phyloP scores from a whole-genome alignment of 2,113 vertebrate species.

The Pteropus alecto region DNA sequence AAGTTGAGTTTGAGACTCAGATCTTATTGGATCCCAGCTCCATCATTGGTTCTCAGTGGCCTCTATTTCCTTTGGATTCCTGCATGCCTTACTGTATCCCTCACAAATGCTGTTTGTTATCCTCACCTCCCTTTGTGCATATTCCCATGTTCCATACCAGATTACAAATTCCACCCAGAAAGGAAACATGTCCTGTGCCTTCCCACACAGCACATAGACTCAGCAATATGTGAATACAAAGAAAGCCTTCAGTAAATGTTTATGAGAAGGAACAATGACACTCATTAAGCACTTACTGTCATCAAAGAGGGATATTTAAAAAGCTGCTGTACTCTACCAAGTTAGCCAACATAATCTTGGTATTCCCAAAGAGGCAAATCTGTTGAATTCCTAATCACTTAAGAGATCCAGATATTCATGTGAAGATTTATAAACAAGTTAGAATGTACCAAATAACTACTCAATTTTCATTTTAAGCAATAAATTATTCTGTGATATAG shows the following conservation, averaged over 20 bases:
- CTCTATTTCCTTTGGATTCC: background rate
- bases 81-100: background rate
- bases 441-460: background rate
- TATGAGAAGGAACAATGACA: background rate
- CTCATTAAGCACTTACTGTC: background rate
- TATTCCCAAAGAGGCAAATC: background rate
- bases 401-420: background rate
- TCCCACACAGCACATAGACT: background rate
- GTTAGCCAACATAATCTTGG: background rate
- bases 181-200: background rate
- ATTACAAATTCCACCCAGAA: background rate
- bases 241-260: background rate
- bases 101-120: background rate
- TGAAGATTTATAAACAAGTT: background rate
- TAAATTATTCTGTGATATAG: background rate
- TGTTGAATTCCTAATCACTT: slow-evolving; percentile 1
- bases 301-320: background rate
- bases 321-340: background rate
- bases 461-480: background rate
- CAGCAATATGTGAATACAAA: background rate
- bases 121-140: background rate
- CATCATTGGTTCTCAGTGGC: background rate
- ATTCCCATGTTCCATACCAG: background rate
- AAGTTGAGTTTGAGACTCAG: background rate
- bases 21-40: background rate